phyloP scores from a whole-genome alignment of 2,797 vertebrate genomes.

The Megalops cyprinoides region DNA sequence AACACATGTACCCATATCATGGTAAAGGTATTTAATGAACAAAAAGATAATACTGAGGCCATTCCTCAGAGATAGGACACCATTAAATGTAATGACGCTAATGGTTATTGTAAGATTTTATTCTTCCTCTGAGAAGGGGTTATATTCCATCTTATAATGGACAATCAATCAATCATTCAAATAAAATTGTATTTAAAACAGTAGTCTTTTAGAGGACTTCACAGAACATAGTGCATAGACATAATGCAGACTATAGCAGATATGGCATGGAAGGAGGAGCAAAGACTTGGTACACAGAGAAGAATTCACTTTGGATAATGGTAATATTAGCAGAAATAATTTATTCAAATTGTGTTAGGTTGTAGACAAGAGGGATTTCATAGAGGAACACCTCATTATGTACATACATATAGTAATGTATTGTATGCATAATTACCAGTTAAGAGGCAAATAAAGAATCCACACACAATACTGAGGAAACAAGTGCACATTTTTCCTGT shows the following conservation, averaged over 20 bases:
- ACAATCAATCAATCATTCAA: not conserved
- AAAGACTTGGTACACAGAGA: not conserved
- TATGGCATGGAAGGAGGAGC: not conserved
- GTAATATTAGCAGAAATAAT: not conserved
- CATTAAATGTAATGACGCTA: not conserved
- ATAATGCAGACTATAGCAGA: not conserved
- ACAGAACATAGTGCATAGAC: not conserved
- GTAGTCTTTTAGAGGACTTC: not conserved
- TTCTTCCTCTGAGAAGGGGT: not conserved
- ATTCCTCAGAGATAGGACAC: not conserved
- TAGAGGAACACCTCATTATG: not conserved
- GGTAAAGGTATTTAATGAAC: not conserved
- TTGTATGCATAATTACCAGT: not conserved
- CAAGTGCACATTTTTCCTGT: too few relatives aligned
- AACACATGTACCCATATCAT: not conserved
- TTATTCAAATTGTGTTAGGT: not conserved
- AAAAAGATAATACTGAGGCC: not conserved
- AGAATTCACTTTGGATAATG: not conserved
- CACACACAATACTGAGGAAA: too few relatives aligned
- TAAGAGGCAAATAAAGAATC: too few relatives aligned
- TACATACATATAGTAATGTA: not conserved
- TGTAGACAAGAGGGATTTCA: not conserved
- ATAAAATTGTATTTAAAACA: not conserved
- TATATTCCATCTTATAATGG: not conserved
- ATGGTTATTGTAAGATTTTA: not conserved